Evolutionary conservation across 1,140 invertebrate genomes (phyloP).

Genomic region (Tachypleus tridentatus): DNA sequence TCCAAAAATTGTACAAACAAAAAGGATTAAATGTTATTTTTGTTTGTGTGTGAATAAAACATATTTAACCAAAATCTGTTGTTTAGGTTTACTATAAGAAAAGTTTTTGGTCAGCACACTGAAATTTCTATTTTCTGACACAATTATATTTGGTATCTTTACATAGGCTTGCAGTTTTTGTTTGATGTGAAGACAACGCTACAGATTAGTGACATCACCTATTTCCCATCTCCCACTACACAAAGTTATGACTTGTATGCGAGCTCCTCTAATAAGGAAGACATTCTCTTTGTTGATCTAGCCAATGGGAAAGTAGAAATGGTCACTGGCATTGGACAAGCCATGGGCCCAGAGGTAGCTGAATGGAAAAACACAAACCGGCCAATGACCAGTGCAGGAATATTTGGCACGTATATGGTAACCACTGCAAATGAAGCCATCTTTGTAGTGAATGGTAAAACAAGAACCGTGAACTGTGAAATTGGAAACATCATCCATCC

Average conservation of each 20-base stretch:
- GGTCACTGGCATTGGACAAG: slow-evolving; percentile 54
- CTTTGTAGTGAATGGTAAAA: slow-evolving; percentile 59
- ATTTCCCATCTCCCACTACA: slow-evolving; percentile 58
- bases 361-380: slow-evolving; percentile 55
- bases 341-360: slow-evolving; percentile 42
- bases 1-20: no score
- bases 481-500: slow-evolving; percentile 54
- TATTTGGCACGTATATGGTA: slow-evolving; percentile 63
- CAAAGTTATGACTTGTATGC: slow-evolving; percentile 66
- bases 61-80: no score
- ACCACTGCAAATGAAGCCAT: slow-evolving; percentile 57
- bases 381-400: slow-evolving; percentile 52
- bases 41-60: no score
- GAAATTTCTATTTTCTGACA: no score
- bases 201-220: slow-evolving; percentile 61
- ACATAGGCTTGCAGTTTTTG: slow-evolving; percentile 47
- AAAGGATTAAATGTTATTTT: no score
- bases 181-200: slow-evolving; percentile 67
- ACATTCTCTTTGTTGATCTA: slow-evolving; percentile 60
- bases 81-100: no score
- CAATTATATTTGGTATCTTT: no score
- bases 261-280: slow-evolving; percentile 56
- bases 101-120: no score
- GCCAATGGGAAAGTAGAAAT: slow-evolving; percentile 65
- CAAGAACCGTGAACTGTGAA: slow-evolving; percentile 62